Conservation (phyloP, 2,888 invertebrate genomes). For the Lasius fuliginosus region DNA sequence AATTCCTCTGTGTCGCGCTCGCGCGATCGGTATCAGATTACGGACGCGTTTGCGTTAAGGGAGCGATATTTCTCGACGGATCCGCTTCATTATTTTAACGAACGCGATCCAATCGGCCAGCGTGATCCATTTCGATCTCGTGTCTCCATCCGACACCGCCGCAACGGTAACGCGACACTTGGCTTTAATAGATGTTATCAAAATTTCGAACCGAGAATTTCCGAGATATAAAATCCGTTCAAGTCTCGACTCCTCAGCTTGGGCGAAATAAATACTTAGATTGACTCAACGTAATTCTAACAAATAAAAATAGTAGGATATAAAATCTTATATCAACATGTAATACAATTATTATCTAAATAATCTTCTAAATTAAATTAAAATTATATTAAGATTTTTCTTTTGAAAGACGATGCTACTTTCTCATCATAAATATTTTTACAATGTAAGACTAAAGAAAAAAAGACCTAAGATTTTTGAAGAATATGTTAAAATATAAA, state of each 20-base stretch:
- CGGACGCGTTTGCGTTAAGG: constrained; percentile 52
- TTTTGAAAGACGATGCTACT: too few relatives aligned
- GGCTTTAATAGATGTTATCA: constrained; percentile 17
- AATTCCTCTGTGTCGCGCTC: constrained; percentile 55
- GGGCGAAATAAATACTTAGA: background rate
- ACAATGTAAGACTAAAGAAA: background rate
- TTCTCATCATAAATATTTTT: background rate
- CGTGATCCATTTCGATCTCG: constrained; percentile 23
- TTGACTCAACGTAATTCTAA: background rate
- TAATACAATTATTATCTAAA: background rate
- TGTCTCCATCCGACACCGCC: background rate
- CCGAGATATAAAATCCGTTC: background rate
- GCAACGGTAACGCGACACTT: constrained; percentile 5
- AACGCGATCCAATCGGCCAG: constrained; percentile 43
- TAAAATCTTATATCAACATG: background rate
- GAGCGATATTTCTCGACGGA: constrained; percentile 64
- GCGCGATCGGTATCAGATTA: constrained; percentile 62
- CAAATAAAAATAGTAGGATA: background rate
- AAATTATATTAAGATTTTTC: background rate
- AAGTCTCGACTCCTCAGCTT: background rate
- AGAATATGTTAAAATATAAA: background rate
- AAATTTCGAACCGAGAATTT: background rate
- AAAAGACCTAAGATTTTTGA: background rate
- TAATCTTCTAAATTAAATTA: background rate
- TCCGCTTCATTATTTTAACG: constrained; percentile 68